Evolutionary conservation across 2,113 vertebrate species (phyloP), one percentile per base, ranked within the genome.

Genomic region (Cryptomyrus ogoouensis): DNA sequence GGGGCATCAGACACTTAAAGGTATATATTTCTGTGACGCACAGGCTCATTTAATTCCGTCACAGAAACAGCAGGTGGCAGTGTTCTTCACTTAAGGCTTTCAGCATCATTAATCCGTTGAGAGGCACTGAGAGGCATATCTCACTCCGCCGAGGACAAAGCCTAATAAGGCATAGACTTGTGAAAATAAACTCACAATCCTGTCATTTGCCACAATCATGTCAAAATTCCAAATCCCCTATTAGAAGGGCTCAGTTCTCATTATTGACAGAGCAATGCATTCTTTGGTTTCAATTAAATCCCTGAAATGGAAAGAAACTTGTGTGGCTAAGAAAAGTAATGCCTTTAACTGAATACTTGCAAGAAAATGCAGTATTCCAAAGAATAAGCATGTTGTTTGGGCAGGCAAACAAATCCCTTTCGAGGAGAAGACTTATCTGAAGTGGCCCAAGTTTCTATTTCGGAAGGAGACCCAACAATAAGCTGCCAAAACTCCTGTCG

Each of bases 211-310:
- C 44, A 27, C 44, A 86, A 47, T 47, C 24, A 10, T 15, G 10
- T 80, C 21, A 86, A 86, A 86, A 50, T 27, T 35, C 27, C 44
- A 31, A 50, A 86, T 80, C 7, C 47, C 35, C 83, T 21, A 27
- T 49, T n/a, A 50, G 2, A 49, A 13, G 42, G 46, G 17, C 42
- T 49, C 42, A 85, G 21, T 85, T 8, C 47, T 85, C 39, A 85
- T 85, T 9, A 44, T 9, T 86, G 44, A 86, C 47, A 50, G 46
- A 27, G 83, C 24, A 53, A 85, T 50, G 24, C 58, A 53, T 44
- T 91, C 92, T 95, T 94, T 94, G 93, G 91, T 92, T 93, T 92
- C 24, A 90, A 49, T 84, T 92, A 83, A 91, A 27, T 77, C 27
- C 89, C 91, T 89, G 66, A 56, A 91, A 90, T 83, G 89, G 47